Evolutionary conservation across 2,888 invertebrate genomes (phyloP).

Genomic region (Cheilosia impressa): DNA sequence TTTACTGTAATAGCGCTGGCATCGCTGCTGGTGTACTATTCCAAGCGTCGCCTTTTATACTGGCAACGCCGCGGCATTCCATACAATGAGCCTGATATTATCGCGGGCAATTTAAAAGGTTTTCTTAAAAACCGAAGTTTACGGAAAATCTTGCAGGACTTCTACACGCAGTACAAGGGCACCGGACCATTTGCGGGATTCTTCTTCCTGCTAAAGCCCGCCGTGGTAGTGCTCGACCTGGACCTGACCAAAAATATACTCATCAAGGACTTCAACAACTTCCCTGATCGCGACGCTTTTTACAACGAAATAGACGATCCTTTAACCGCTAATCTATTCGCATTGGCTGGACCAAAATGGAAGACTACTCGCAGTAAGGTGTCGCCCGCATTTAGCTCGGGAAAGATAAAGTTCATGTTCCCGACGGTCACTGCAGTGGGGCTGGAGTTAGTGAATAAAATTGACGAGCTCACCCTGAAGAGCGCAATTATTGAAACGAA

Average conservation of each 20-base stretch:
- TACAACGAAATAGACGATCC: slow-evolving; percentile 81
- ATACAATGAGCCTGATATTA: slow-evolving; percentile 79
- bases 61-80: slow-evolving; percentile 79
- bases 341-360: slow-evolving; percentile 83
- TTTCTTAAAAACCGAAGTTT: slow-evolving; percentile 76
- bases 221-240: slow-evolving; percentile 79
- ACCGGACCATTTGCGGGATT: slow-evolving; percentile 79
- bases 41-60: slow-evolving; percentile 71
- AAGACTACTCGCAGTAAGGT: slow-evolving; percentile 79
- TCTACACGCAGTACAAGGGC: slow-evolving; percentile 79
- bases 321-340: slow-evolving; percentile 82
- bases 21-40: not conserved
- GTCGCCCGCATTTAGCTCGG: slow-evolving; percentile 78
- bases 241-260: slow-evolving; percentile 80
- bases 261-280: slow-evolving; percentile 79
- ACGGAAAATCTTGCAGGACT: slow-evolving; percentile 77
- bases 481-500: slow-evolving; percentile 80
- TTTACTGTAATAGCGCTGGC: not conserved
- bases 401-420: slow-evolving; percentile 79
- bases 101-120: slow-evolving; percentile 78
- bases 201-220: slow-evolving; percentile 79
- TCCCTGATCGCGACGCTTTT: slow-evolving; percentile 80
- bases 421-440: slow-evolving; percentile 78
- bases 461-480: not conserved
- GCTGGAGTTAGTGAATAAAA: slow-evolving; percentile 76